Conservation (phyloP, 2,888 invertebrate genomes). For the Eupelmus urozonus region DNA sequence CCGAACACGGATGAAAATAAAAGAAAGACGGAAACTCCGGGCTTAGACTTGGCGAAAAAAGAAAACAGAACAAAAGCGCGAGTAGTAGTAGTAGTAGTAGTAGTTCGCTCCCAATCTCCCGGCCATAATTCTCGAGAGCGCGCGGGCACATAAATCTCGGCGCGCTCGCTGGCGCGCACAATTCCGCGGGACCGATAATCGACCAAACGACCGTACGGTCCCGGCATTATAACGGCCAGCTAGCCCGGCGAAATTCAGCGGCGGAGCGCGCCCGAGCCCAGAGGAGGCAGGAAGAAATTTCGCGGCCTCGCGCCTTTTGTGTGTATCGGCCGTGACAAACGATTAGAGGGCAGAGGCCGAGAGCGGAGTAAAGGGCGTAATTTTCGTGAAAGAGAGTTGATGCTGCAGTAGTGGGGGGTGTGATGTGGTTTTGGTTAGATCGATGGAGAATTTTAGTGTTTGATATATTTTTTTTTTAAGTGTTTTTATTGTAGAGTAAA, state of each 20-base stretch:
- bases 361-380: too few species aligned
- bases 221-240: constrained; percentile 20
- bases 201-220: constrained; percentile 16
- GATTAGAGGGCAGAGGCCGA: constrained; percentile 24
- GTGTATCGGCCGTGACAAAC: constrained; percentile 41
- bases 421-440: too few species aligned
- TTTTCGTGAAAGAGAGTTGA: too few species aligned
- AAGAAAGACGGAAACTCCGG: not conserved
- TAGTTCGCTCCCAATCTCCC: constrained; percentile 8
- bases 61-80: not conserved
- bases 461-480: too few species aligned
- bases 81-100: not conserved
- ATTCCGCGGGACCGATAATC: constrained; percentile 50
- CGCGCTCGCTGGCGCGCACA: not conserved
- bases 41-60: not conserved
- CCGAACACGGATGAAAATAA: not conserved
- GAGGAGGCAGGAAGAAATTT: constrained; percentile 33
- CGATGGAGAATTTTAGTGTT: too few species aligned
- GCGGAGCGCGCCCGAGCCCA: not conserved
- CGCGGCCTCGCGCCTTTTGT: constrained; percentile 22
- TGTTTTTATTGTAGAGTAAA: too few species aligned
- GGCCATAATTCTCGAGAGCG: constrained; percentile 35
- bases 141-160: constrained; percentile 45
- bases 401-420: too few species aligned
- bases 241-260: not conserved